A percentile compares a stretch with the other conserved stretches of the same genome.
Conservation (phyloP, 2,797 vertebrate genomes). For the Eurystomus glaucurus region DNA sequence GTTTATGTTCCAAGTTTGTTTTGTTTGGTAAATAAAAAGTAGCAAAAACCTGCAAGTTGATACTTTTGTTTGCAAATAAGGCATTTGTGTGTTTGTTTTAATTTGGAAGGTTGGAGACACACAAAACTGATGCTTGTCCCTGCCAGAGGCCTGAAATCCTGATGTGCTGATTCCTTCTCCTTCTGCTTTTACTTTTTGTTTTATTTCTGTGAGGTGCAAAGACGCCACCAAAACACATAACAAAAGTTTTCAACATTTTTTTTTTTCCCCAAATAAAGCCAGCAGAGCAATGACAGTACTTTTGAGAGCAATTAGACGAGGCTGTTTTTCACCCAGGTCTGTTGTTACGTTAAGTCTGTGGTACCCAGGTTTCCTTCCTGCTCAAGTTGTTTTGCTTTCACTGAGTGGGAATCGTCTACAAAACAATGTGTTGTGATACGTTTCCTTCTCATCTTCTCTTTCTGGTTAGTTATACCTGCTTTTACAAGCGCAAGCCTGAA, state of each 20-base stretch:
- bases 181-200: slow-evolving; percentile 46
- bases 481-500: neutral
- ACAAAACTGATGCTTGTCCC: neutral
- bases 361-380: slow-evolving; percentile 23
- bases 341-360: neutral
- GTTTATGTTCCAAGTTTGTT: neutral
- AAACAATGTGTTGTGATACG: neutral
- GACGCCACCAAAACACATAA: slow-evolving; percentile 9
- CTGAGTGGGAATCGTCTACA: neutral
- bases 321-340: slow-evolving; percentile 9
- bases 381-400: neutral
- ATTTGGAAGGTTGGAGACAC: slow-evolving; percentile 3
- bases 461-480: neutral
- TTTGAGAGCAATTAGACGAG: neutral
- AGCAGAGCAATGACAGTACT: neutral
- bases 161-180: neutral
- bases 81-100: neutral
- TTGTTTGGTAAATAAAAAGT: slow-evolving; percentile 6
- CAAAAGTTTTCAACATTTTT: neutral
- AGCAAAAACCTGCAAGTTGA: slow-evolving; percentile 1
- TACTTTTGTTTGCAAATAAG: slow-evolving; percentile 45
- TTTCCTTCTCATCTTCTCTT: neutral
- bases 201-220: slow-evolving; percentile 52
- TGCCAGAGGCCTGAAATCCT: neutral
- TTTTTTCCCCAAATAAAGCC: neutral